Evolutionary conservation across 2,797 vertebrate species (phyloP).

Genomic region (Propithecus perrieri): DNA sequence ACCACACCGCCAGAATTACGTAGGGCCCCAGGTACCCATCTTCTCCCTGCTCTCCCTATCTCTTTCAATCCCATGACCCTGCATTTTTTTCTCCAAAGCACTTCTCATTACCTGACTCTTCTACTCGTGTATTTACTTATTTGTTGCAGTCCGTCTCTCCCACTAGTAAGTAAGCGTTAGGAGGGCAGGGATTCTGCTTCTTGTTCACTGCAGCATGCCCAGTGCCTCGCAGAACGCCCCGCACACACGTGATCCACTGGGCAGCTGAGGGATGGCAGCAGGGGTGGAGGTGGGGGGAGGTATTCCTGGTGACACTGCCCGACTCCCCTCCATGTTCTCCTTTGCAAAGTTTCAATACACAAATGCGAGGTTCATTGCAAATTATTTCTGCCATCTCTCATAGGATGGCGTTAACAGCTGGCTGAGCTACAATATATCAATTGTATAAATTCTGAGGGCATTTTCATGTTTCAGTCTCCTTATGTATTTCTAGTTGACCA

Average conservation of each 20-base stretch:
- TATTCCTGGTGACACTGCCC: neutral
- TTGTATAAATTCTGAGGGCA: constrained; percentile 86
- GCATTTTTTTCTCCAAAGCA: neutral
- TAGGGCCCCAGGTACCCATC: neutral
- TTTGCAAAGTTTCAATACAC: constrained; percentile 83
- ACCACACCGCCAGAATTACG: neutral
- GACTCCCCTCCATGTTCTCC: constrained; percentile 67
- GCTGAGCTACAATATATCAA: constrained; percentile 85
- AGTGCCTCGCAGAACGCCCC: neutral
- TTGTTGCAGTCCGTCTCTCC: neutral
- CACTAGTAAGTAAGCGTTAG: neutral
- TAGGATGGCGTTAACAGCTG: constrained; percentile 86
- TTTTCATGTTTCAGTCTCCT: constrained; percentile 89
- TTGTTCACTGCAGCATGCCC: neutral
- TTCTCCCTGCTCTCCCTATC: neutral
- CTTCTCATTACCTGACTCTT: neutral
- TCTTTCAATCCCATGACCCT: neutral
- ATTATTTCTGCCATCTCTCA: constrained; percentile 84
- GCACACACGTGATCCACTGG: neutral
- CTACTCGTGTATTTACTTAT: neutral
- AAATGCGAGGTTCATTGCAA: constrained; percentile 79
- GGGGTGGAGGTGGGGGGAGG: neutral
- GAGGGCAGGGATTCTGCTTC: neutral
- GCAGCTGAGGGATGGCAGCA: neutral
- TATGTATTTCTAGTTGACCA: constrained; percentile 88